phyloP scores from a whole-genome alignment of 2,797 vertebrate species.

The Tenualosa ilisha region DNA sequence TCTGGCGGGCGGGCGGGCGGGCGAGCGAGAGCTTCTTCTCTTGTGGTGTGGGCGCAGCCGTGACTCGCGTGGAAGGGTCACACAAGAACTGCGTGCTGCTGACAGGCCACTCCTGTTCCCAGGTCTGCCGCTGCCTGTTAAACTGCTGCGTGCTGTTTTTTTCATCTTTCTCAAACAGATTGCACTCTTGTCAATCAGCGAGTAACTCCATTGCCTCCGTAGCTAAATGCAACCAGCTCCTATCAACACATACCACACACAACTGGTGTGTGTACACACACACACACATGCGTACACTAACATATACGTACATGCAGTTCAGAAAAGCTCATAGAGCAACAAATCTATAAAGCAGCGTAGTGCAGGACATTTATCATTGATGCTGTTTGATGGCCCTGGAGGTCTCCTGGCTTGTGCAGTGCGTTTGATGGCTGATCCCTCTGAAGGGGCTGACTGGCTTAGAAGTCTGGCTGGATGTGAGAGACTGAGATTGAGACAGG shows the following conservation, averaged over 20 bases:
- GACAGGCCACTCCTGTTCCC: background rate
- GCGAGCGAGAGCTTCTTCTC: background rate
- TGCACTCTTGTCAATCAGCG: too few relatives aligned
- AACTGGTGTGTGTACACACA: too few relatives aligned
- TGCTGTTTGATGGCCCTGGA: slow-evolving; percentile 16
- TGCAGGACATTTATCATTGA: background rate
- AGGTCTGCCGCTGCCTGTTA: background rate
- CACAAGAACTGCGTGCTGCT: background rate
- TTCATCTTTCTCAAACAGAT: background rate
- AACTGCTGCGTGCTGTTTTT: background rate
- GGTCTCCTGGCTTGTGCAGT: background rate
- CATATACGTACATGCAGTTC: background rate
- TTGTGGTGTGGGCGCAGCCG: background rate
- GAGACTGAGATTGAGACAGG: background rate
- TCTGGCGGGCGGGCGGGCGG: background rate
- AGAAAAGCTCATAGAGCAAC: background rate
- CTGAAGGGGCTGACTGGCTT: background rate
- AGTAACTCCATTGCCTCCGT: background rate
- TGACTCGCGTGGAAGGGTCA: slow-evolving; percentile 1
- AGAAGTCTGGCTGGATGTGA: background rate
- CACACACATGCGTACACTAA: background rate
- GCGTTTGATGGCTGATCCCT: background rate
- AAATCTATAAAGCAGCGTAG: background rate
- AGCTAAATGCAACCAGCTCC: background rate
- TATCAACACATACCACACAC: background rate